Conservation (phyloP, 2,113 vertebrate genomes). For the Lasiurus cinereus region DNA sequence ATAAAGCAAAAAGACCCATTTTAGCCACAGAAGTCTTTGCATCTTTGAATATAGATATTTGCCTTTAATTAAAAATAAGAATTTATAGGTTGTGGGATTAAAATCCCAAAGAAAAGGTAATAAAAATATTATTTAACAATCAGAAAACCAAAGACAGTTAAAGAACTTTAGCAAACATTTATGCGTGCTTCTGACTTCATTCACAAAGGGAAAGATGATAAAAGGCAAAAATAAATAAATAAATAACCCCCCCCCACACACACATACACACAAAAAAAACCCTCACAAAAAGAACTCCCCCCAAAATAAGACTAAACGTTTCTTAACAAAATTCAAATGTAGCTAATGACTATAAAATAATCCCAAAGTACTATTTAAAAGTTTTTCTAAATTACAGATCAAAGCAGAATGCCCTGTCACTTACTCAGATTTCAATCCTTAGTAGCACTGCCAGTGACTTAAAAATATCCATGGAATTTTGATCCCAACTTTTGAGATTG, state of each 20-base stretch:
- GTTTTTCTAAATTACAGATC: slow-evolving; percentile 1
- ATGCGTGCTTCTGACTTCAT: background rate
- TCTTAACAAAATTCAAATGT: slow-evolving; percentile 29
- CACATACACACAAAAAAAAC: too few species aligned
- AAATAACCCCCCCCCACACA: too few species aligned
- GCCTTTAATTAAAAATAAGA: background rate
- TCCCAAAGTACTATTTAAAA: background rate
- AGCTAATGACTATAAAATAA: background rate
- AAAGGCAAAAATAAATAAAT: background rate
- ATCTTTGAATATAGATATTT: background rate
- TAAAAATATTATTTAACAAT: background rate
- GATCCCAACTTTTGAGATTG: background rate
- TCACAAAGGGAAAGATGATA: background rate
- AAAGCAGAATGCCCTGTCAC: background rate
- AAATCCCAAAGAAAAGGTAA: background rate
- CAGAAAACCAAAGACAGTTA: background rate
- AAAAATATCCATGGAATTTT: background rate
- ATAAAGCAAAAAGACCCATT: background rate
- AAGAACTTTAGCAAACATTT: slow-evolving; percentile 11
- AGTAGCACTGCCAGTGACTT: background rate
- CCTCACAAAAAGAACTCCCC: background rate
- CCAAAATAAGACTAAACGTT: background rate
- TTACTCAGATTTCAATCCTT: background rate
- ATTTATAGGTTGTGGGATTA: background rate
- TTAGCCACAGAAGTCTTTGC: background rate